Base-by-base conservation (phyloP, 2,113 vertebrate genomes). In the Nycticebus coucang region DNA sequence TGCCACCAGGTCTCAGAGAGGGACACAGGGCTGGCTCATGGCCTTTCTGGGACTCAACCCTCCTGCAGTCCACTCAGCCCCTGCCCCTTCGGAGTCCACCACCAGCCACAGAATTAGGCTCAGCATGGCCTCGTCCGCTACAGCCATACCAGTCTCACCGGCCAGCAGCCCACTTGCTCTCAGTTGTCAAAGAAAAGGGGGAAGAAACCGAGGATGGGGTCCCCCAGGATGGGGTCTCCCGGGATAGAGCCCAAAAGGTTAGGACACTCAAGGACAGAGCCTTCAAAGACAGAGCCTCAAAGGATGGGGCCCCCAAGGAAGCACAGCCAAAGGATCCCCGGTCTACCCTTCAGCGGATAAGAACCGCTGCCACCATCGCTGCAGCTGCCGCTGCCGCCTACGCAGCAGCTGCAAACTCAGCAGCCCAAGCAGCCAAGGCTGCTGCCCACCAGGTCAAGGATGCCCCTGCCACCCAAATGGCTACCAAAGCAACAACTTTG, bases 321-420 rank as follows among this genome's bases (percentile, higher is more conserved):
- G 19, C 1, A 0, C 28, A 0, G 0, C 13, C 1, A 0, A 91
- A 79, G 53, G 0, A 0, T 5, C 14, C n/a, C 30, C 18, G 0
- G 0, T 1, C 91, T n/a, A 15, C 24, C 35, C 0, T 93, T 4
- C 68, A 78, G 11, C 60, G 8, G 33, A 8, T 93, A 3, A 96
- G 28, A 72, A 79, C 82, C 15, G 41, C 19, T 0, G 10, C 33
- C 8, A 7, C 50, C 5, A 0, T 64, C 0, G 81, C 89, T 0
- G 91, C 93, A 0, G 37, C 91, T 0, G 69, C 95, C 0, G 64
- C 97, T 0, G 69, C 93, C 0, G 24, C 96, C 30, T 95, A 96
- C 0, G 69, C 93, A 0, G 30, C 88, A 0, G 64, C 91, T 0
- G 89, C 96, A 1, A 30, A 8, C 17, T 17, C 86, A 0, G 97